These are phyloP conservation scores for Rhabdophis nuchalis DNA, from an alignment of 2,797 vertebrate genomes.

Conservation along the genomic window DNA sequence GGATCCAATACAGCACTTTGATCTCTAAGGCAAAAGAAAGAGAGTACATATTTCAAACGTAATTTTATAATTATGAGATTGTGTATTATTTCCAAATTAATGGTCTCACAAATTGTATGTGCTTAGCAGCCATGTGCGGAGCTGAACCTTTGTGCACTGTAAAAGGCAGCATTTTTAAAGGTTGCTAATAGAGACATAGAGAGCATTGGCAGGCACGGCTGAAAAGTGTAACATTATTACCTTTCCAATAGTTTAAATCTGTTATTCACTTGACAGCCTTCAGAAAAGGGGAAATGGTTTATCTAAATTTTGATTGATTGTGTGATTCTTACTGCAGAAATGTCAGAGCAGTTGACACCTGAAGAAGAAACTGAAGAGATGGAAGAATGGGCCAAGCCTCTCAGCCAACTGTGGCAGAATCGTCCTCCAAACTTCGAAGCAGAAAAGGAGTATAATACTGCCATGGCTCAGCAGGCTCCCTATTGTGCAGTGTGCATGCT, in stretches of 20 bases:
- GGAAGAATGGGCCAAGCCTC: slow-evolving; percentile 88
- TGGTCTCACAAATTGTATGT: not conserved
- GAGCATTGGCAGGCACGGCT: not conserved
- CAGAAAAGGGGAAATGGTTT: not conserved
- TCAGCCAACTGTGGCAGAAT: slow-evolving; percentile 90
- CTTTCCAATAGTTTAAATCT: not conserved
- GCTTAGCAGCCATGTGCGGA: not conserved
- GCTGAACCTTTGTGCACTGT: not conserved
- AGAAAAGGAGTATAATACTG: slow-evolving; percentile 86
- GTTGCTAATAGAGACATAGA: not conserved
- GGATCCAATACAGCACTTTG: not conserved
- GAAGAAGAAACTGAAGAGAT: slow-evolving; percentile 81
- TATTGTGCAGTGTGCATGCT: slow-evolving; percentile 93
- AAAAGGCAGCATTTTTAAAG: not conserved
- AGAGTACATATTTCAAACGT: not conserved
- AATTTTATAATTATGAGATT: not conserved
- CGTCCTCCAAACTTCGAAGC: slow-evolving; percentile 81
- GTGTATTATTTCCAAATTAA: not conserved
- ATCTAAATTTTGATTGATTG: not conserved
- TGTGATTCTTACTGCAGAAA: slow-evolving; percentile 68
- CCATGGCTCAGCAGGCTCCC: slow-evolving; percentile 82
- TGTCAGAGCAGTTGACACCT: slow-evolving; percentile 74
- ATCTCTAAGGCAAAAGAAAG: not conserved
- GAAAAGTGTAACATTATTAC: not conserved
- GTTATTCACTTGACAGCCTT: not conserved